Percentiles rank a stretch among this genome's conserved stretches.
Evolutionary conservation across 2,797 vertebrate species (phyloP).

Genomic region (Sparidentex hasta): DNA sequence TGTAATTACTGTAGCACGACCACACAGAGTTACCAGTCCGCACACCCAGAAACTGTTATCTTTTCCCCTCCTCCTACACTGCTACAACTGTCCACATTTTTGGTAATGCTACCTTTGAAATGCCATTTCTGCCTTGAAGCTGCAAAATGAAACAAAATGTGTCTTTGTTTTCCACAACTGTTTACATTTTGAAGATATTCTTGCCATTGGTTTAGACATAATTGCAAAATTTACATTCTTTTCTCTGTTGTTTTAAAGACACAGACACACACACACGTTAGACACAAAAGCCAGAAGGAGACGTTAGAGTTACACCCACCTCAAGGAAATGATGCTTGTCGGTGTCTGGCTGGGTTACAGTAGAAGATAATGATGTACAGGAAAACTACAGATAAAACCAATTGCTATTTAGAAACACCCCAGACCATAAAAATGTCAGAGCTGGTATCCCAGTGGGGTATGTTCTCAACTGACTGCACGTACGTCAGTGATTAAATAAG

Average conservation of each 20-base stretch:
- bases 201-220: slow-evolving; percentile 64
- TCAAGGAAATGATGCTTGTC: slow-evolving; percentile 76
- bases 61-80: slow-evolving; percentile 36
- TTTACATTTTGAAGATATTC: slow-evolving; percentile 57
- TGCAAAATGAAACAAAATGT: slow-evolving; percentile 37
- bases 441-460: slow-evolving; percentile 52
- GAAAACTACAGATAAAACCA: slow-evolving; percentile 74
- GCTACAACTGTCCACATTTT: slow-evolving; percentile 47
- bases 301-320: slow-evolving; percentile 77
- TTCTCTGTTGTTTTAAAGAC: slow-evolving; percentile 65
- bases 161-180: slow-evolving; percentile 48
- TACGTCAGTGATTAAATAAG: slow-evolving; percentile 57
- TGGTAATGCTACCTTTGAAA: slow-evolving; percentile 41
- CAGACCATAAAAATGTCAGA: slow-evolving; percentile 63
- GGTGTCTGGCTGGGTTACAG: slow-evolving; percentile 58
- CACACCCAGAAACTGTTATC: slow-evolving; percentile 46
- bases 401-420: slow-evolving; percentile 71
- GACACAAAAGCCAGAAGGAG: slow-evolving; percentile 53
- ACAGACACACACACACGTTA: slow-evolving; percentile 22
- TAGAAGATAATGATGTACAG: slow-evolving; percentile 73
- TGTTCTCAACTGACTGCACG: slow-evolving; percentile 56
- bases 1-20: slow-evolving; percentile 70
- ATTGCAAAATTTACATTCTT: slow-evolving; percentile 75
- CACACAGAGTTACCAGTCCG: slow-evolving; percentile 57
- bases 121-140: slow-evolving; percentile 33